Base-by-base conservation (phyloP, 2,888 invertebrate species). In the Eupithecia vulgata region DNA sequence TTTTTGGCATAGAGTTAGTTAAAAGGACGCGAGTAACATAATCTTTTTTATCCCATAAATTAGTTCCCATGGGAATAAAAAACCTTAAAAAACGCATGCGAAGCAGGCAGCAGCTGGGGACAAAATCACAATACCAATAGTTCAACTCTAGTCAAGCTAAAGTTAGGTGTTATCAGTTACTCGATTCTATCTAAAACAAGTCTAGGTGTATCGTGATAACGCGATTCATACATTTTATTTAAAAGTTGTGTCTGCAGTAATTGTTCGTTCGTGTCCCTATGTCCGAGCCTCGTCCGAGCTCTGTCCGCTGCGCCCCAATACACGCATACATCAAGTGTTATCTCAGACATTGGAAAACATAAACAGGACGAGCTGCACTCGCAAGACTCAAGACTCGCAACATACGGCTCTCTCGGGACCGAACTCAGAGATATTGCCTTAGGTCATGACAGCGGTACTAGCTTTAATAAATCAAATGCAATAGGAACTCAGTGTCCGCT, bases 401-500 rank as follows among this genome's bases (percentile, higher is more conserved):
- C 70, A 65, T 72, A 73, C 67, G 62, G 69, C 72, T 68, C 79
- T 72, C 76, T 12, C 45, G 79, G 68, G 77, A 73, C 62, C 17
- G 59, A 61, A 68, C 69, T 66, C 73, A 76, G 75, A 77, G 71
- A 78, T 75, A 75, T 72, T 73, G 72, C 78, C 75, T 57, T 73
- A 73, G 76, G 76, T 78, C 73, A 75, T 67, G 69, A 72, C 73
- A 73, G 69, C 59, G 37, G 59, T 71, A 75, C 70, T 30, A 69
- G 59, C 62, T 71, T 68, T 70, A 70, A 77, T 80, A 76, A 76
- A 78, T 77, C 76, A 74, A 73, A 73, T 71, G 57, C 57, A 57
- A 57, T 57, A 57, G 67, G 52, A 71, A 61, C 61, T 65, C 72
- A 68, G 66, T 71, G 68, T 57, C 68, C 48, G 52, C 25, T 30